A percentile compares a stretch with the other conserved stretches of the same genome.
Evolutionary conservation across 2,113 vertebrate species (phyloP).

Genomic region (Okapia johnstoni): DNA sequence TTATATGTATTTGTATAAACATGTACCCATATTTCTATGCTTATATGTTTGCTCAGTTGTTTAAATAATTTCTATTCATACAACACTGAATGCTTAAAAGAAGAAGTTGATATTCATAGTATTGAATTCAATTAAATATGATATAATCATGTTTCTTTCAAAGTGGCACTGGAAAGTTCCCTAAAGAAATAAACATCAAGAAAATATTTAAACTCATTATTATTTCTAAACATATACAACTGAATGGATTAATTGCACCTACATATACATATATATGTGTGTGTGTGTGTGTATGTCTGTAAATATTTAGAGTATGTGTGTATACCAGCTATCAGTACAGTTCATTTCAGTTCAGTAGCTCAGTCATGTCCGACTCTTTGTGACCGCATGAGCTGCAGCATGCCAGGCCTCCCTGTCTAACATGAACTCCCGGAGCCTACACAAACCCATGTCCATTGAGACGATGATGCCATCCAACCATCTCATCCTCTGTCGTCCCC

Average conservation of each 20-base stretch:
- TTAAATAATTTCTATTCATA: background rate
- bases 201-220: background rate
- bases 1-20: background rate
- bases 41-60: background rate
- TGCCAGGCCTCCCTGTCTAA: no score
- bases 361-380: no score
- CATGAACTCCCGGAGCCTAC: no score
- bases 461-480: no score
- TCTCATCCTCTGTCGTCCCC: no score
- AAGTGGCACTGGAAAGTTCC: background rate
- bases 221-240: background rate
- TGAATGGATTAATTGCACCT: background rate
- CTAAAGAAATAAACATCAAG: background rate
- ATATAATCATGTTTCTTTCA: background rate
- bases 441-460: no score
- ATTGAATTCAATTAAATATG: background rate
- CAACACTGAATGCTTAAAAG: background rate
- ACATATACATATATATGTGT: rapidly evolving
- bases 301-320: background rate
- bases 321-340: background rate
- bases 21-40: background rate
- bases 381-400: no score
- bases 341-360: no score
- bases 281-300: background rate
- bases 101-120: background rate